phyloP scores from a whole-genome alignment of 2,888 invertebrate genomes.

The Cataglyphis cursor region DNA sequence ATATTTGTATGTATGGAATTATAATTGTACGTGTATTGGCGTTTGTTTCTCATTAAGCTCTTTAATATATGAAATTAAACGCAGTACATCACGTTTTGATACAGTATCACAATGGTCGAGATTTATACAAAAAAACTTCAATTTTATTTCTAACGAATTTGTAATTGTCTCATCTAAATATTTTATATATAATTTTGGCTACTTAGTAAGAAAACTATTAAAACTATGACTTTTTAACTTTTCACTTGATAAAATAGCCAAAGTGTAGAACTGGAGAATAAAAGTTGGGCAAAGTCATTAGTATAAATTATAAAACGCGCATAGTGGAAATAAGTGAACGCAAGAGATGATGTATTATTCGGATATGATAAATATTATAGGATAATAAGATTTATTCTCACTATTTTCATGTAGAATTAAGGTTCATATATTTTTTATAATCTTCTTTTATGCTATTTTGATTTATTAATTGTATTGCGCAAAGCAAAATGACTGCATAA shows the following conservation, averaged over 20 bases:
- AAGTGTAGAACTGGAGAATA: conserved; percentile 10
- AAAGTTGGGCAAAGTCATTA: conserved; percentile 37
- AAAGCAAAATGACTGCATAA: not conserved
- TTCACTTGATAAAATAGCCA: not conserved
- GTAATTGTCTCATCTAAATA: conserved; percentile 6
- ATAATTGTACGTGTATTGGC: no score
- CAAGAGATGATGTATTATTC: not conserved
- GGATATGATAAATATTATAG: conserved; percentile 1
- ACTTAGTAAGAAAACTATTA: conserved; percentile 16
- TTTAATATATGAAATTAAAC: not conserved
- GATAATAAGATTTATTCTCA: not conserved
- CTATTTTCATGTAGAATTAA: not conserved
- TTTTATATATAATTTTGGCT: conserved; percentile 1
- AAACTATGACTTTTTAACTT: conserved; percentile 33
- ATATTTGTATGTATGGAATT: conserved; percentile 18
- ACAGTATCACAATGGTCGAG: not conserved
- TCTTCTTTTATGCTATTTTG: not conserved
- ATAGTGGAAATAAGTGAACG: not conserved
- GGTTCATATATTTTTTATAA: not conserved
- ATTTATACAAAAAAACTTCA: not conserved
- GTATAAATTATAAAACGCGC: not conserved
- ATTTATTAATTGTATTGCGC: not conserved
- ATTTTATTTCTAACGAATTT: conserved; percentile 18
- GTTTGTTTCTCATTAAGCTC: not conserved
- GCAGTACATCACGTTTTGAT: not conserved